Base-by-base conservation (phyloP, 2,888 invertebrate genomes). In the Hirtodrosophila confusa region DNA sequence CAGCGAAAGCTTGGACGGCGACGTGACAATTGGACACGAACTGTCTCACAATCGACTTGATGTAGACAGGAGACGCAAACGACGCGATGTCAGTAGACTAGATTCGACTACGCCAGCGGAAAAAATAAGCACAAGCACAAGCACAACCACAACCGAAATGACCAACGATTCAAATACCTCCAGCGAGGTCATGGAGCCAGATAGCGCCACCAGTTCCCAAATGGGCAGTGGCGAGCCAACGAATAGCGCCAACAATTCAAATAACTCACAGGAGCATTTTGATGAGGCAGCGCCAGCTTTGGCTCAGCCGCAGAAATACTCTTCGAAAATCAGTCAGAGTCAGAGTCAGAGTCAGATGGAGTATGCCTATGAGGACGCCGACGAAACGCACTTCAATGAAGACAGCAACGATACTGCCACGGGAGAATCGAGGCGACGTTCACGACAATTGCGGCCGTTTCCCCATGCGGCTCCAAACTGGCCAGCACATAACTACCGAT, bases 381-480 rank as follows among this genome's bases (percentile, higher is more conserved):
- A 61, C 9, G 31, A 62, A 8, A 35, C 37, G 5, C 45, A 70
- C 6, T 17, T 31, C 0, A n/a, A 40, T 23, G 56, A 45, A 6
- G 68, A 62, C 4, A 58, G 35, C 24, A 68, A 68, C 4, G 88
- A 79, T 48, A 89, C 88, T 11, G 83, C 69, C 36, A 77, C 70
- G 3, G 90, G 76, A 10, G 91, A 90, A 58, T 89, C 90, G 0
- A 75, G 75, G 11, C 74, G 91, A 40, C 71, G 80, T 0, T 74
- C 91, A 27, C 86, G 91, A 3, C 92, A 91, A 67, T 71, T 92
- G 3, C 86, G 91, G 1, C 88, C 88, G 0, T 75, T 70, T 17
- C 49, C 64, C 11, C 61, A 75, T 4, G 61, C 71, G 1, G 61
- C 73, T 31, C 58, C 72, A 0, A 80, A 87, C 27, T 88, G 89